A percentile compares a stretch with the other conserved stretches of the same genome.
Evolutionary conservation across 2,113 vertebrate genomes (phyloP).

Genomic region (Recurvirostra avosetta): DNA sequence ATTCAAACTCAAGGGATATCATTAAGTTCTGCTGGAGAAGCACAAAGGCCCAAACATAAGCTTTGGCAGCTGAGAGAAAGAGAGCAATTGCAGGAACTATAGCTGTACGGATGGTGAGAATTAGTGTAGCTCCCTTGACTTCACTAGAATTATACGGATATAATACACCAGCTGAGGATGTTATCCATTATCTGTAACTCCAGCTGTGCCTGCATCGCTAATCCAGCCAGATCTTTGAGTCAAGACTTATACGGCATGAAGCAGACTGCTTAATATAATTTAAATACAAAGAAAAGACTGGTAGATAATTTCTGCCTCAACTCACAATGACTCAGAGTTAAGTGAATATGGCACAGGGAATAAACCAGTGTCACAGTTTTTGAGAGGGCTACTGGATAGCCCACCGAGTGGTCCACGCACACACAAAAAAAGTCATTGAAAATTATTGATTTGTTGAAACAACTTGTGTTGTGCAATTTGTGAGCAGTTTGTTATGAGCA

Average conservation of each 20-base stretch:
- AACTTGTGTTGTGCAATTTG: background rate
- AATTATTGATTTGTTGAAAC: background rate
- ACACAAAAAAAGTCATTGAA: background rate
- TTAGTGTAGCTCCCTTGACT: background rate
- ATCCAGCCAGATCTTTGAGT: background rate
- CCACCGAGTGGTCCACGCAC: background rate
- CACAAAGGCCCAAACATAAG: background rate
- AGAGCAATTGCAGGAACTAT: background rate
- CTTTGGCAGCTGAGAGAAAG: background rate
- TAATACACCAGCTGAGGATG: slow-evolving; percentile 20
- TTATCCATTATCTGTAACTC: slow-evolving; percentile 1
- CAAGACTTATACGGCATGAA: background rate
- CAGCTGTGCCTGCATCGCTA: slow-evolving; percentile 9
- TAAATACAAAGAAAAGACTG: background rate
- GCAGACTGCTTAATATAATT: background rate
- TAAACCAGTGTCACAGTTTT: background rate
- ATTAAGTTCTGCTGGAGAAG: background rate
- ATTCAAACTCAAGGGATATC: background rate
- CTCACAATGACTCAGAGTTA: background rate
- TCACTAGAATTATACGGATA: background rate
- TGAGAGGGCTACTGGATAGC: background rate
- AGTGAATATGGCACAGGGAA: background rate
- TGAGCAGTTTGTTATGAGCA: background rate
- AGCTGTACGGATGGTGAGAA: background rate
- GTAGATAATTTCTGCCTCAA: background rate